Conservation (phyloP, 2,888 invertebrate genomes). For the Helobdella robusta region DNA sequence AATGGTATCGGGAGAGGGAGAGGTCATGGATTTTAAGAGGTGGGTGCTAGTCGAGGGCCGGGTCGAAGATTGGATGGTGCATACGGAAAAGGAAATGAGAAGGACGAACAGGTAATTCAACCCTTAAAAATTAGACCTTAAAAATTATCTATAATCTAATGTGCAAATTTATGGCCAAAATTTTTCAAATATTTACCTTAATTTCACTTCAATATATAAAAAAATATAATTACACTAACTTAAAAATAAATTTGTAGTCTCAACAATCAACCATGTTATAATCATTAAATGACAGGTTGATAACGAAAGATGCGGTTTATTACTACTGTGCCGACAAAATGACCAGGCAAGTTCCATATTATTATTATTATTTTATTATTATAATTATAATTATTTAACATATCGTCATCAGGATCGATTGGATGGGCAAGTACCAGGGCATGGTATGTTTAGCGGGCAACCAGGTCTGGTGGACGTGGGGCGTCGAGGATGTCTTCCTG, state of each 20-base stretch:
- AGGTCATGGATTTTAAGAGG: slow-evolving; percentile 70
- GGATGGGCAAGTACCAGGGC: slow-evolving; percentile 81
- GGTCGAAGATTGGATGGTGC: slow-evolving; percentile 86
- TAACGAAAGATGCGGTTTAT: slow-evolving; percentile 77
- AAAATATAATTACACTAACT: no score
- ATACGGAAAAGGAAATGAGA: slow-evolving; percentile 73
- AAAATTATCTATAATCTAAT: no score
- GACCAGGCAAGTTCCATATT: slow-evolving; percentile 53
- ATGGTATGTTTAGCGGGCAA: slow-evolving; percentile 76
- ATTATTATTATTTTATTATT: background rate
- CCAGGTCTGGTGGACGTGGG: slow-evolving; percentile 90
- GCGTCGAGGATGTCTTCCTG: slow-evolving; percentile 77
- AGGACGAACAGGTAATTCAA: slow-evolving; percentile 68
- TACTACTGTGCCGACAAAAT: slow-evolving; percentile 68
- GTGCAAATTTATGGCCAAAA: no score
- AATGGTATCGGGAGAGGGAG: slow-evolving; percentile 77
- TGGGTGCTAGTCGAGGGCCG: slow-evolving; percentile 66
- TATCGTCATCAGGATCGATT: slow-evolving; percentile 58
- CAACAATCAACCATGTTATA: no score
- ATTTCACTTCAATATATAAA: no score
- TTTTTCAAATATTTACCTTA: no score
- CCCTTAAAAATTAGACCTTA: no score
- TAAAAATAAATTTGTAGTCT: no score
- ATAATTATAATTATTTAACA: background rate
- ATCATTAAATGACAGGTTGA: no score